phyloP scores from a whole-genome alignment of 2,888 invertebrate species.

The Ceraclea dissimilis region DNA sequence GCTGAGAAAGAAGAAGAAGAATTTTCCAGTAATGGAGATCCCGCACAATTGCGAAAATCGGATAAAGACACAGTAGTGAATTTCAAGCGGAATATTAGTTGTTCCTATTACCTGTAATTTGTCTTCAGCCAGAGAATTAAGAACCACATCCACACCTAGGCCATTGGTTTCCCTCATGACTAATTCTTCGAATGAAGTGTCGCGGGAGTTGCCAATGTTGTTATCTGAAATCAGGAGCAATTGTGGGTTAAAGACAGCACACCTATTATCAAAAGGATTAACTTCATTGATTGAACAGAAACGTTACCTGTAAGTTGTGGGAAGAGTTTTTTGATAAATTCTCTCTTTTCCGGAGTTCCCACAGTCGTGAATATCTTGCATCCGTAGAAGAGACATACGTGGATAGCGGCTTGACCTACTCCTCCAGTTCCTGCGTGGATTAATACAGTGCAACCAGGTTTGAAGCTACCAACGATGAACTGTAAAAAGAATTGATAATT shows the following conservation, averaged over 20 bases:
- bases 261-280: not conserved
- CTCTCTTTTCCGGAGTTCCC: slow-evolving; percentile 78
- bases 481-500: slow-evolving; percentile 28
- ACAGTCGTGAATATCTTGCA: slow-evolving; percentile 93
- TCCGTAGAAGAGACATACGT: slow-evolving; percentile 82
- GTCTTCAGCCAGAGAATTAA: slow-evolving; percentile 89
- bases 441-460: slow-evolving; percentile 75
- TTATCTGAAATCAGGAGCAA: slow-evolving; percentile 33
- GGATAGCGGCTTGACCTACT: slow-evolving; percentile 95
- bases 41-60: no score
- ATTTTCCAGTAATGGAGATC: no score
- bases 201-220: slow-evolving; percentile 82
- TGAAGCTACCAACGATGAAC: slow-evolving; percentile 63
- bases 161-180: slow-evolving; percentile 74
- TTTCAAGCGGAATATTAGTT: no score
- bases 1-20: no score
- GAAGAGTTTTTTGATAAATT: slow-evolving; percentile 84
- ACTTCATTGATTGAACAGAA: no score
- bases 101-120: slow-evolving; percentile 65
- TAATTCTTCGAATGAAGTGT: slow-evolving; percentile 80
- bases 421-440: slow-evolving; percentile 95
- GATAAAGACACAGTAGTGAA: no score
- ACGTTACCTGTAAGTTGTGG: slow-evolving; percentile 58
- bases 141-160: slow-evolving; percentile 80
- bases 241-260: not conserved